These are phyloP conservation scores for Steinernema scapterisci DNA, from an alignment of 2,888 invertebrate genomes.

Conservation along the genomic window DNA sequence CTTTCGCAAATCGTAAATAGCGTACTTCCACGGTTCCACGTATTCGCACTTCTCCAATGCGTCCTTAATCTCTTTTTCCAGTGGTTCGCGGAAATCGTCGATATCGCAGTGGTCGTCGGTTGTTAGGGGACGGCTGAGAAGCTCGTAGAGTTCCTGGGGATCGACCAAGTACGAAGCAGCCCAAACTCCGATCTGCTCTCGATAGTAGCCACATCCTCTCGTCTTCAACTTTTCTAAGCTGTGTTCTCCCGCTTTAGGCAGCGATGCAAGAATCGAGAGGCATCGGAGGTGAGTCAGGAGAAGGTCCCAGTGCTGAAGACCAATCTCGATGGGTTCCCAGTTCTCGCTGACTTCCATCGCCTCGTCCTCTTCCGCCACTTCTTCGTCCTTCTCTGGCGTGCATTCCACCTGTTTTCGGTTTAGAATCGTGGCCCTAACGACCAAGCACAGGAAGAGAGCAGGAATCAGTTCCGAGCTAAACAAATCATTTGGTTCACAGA, in stretches of 20 bases:
- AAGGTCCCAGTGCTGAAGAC: constrained; percentile 2
- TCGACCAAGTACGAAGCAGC: constrained; percentile 32
- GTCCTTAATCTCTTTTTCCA: constrained; percentile 15
- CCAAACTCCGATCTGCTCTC: constrained; percentile 43
- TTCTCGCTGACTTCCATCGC: neutral
- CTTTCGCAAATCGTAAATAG: constrained; percentile 18
- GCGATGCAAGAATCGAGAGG: neutral
- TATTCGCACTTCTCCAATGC: neutral
- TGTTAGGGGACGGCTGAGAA: constrained; percentile 15
- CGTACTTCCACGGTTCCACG: constrained; percentile 5
- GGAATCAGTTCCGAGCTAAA: neutral
- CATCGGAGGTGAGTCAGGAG: constrained; percentile 8
- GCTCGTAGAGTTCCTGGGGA: neutral
- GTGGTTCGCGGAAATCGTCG: constrained; percentile 5
- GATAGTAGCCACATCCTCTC: constrained; percentile 44
- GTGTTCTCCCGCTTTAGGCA: constrained; percentile 9
- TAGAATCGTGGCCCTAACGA: neutral
- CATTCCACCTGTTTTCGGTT: neutral
- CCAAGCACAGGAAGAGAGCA: neutral
- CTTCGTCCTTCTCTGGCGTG: neutral
- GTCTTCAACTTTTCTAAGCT: constrained; percentile 34
- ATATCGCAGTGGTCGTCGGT: constrained; percentile 19
- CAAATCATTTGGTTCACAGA: no score
- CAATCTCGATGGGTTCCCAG: constrained; percentile 28
- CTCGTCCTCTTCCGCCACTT: neutral